phyloP scores from a whole-genome alignment of 1,140 invertebrate species.

The Rhizoglyphus robini region DNA sequence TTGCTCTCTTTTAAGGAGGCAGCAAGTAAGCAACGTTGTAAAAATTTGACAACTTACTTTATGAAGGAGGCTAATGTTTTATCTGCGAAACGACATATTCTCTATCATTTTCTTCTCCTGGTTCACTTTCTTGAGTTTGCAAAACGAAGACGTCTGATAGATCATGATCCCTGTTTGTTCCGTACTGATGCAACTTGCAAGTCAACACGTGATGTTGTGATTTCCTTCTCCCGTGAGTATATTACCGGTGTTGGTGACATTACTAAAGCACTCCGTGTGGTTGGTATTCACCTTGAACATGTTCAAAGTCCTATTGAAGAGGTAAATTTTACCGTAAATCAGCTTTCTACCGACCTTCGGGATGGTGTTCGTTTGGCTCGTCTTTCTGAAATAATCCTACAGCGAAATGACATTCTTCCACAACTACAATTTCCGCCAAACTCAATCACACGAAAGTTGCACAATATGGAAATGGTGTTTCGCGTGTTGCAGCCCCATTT shows the following conservation, averaged over 20 bases:
- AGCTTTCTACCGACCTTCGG: slow-evolving; percentile 52
- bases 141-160: slow-evolving; percentile 61
- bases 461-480: slow-evolving; percentile 12
- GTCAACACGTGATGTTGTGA: slow-evolving; percentile 48
- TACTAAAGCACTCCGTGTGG: slow-evolving; percentile 55
- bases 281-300: slow-evolving; percentile 59
- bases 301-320: slow-evolving; percentile 69
- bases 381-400: neutral
- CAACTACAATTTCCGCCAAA: neutral
- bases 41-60: slow-evolving; percentile 38
- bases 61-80: slow-evolving; percentile 42
- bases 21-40: slow-evolving; percentile 35
- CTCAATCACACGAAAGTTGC: slow-evolving; percentile 11
- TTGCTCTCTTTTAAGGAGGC: slow-evolving; percentile 37
- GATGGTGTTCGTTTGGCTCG: slow-evolving; percentile 57
- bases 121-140: slow-evolving; percentile 74
- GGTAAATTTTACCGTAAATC: slow-evolving; percentile 68
- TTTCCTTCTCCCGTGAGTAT: slow-evolving; percentile 62
- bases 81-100: slow-evolving; percentile 54
- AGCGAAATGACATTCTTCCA: slow-evolving; percentile 5
- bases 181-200: slow-evolving; percentile 61
- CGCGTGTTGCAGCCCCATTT: neutral
- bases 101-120: slow-evolving; percentile 66
- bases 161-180: slow-evolving; percentile 78
- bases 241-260: slow-evolving; percentile 72